These are phyloP conservation scores for Palythoa grandiflora DNA, from an alignment of 92 coral and sea anemone species.

Conservation along the genomic window DNA sequence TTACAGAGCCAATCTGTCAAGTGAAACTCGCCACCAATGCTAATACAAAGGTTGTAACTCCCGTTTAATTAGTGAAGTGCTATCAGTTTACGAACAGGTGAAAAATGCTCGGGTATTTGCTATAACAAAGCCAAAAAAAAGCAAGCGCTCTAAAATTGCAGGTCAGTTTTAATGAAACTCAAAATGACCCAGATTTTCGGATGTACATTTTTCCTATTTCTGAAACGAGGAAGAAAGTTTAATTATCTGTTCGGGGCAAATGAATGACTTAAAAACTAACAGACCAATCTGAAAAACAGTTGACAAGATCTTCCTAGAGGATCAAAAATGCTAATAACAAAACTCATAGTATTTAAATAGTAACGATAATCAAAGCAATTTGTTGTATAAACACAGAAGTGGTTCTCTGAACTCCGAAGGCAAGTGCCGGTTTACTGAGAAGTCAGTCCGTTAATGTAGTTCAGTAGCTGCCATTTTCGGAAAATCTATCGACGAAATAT, in stretches of 20 bases:
- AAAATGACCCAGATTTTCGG: too few species aligned
- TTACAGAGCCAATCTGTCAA: neutral
- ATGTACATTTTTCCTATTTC: neutral
- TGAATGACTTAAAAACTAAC: neutral
- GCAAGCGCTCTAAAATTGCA: neutral
- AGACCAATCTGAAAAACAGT: neutral
- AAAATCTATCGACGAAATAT: too few species aligned
- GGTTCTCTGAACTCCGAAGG: neutral
- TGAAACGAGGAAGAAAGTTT: neutral
- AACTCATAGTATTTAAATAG: neutral
- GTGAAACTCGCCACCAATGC: neutral
- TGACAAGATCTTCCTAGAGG: conserved; percentile 16
- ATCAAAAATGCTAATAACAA: neutral
- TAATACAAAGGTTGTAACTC: neutral
- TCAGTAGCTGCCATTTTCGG: too few species aligned
- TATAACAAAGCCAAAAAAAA: neutral
- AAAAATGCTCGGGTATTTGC: neutral
- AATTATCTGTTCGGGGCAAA: neutral
- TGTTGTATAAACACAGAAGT: conserved; percentile 18
- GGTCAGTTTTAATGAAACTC: neutral
- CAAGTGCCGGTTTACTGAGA: too few species aligned
- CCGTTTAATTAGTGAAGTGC: neutral
- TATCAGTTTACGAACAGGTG: neutral
- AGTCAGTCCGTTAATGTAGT: too few species aligned
- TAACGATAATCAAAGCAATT: conserved; percentile 7